These are phyloP conservation scores for Styela clava DNA, from an alignment of 23 tunicate genomes.

Conservation along the genomic window DNA sequence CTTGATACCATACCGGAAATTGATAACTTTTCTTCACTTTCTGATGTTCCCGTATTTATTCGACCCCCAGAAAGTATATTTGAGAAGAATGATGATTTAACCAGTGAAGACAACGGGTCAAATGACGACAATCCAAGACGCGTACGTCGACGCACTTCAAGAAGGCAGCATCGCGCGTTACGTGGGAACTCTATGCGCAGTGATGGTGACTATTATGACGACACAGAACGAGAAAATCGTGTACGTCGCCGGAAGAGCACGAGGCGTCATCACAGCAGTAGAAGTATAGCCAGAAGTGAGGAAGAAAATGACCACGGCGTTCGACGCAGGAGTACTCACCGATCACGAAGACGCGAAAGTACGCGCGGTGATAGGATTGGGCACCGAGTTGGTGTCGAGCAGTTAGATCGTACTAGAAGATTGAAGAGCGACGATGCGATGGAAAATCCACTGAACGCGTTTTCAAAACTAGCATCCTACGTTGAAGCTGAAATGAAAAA, in stretches of 20 bases:
- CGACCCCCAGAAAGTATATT: conserved; percentile 12
- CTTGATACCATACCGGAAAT: conserved; percentile 19
- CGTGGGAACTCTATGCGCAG: conserved; percentile 11
- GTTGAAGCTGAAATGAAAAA: conserved; percentile 15
- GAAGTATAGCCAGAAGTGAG: not conserved
- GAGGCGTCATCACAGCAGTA: not conserved
- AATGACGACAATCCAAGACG: not conserved
- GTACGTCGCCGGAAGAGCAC: not conserved
- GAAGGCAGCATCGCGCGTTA: not conserved
- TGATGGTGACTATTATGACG: not conserved
- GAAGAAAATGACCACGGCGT: not conserved
- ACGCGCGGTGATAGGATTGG: not conserved
- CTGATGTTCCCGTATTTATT: conserved; percentile 4
- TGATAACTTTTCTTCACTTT: not conserved
- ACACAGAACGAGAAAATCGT: conserved; percentile 3
- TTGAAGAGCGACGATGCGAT: not conserved
- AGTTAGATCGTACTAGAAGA: conserved; percentile 24
- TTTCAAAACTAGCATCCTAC: conserved; percentile 13
- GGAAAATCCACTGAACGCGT: conserved; percentile 1
- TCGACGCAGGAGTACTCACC: not conserved
- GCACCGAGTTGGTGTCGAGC: conserved; percentile 12
- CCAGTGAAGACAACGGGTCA: conserved; percentile 8
- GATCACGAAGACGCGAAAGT: conserved; percentile 20
- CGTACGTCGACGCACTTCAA: not conserved
- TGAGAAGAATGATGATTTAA: not conserved